Percentiles rank a stretch among this genome's conserved stretches.
Evolutionary conservation across 2,797 vertebrate species (phyloP).

Genomic region (Etheostoma nigrum): DNA sequence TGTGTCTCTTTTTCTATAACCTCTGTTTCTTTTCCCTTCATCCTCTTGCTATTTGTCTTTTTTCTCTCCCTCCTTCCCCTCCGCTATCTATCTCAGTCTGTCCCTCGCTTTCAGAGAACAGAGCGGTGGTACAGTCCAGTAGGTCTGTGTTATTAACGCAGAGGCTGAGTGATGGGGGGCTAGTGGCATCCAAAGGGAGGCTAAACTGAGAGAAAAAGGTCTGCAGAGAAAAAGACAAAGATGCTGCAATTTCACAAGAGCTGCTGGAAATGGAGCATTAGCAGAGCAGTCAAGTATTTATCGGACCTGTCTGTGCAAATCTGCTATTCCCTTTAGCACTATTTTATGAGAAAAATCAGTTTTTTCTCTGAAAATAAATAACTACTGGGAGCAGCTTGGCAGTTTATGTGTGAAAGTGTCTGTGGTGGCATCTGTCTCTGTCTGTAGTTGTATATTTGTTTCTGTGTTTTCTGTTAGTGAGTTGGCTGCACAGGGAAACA

Average conservation of each 20-base stretch:
- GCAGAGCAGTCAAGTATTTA: slow-evolving; percentile 56
- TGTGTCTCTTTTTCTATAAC: slow-evolving; percentile 65
- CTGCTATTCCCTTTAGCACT: slow-evolving; percentile 24
- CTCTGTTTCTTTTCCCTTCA: slow-evolving; percentile 49
- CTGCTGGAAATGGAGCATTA: slow-evolving; percentile 22
- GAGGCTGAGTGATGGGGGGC: slow-evolving; percentile 56
- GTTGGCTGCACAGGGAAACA: slow-evolving; percentile 5
- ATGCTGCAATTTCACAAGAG: slow-evolving; percentile 45
- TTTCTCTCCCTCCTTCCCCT: slow-evolving; percentile 9
- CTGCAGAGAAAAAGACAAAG: slow-evolving; percentile 55
- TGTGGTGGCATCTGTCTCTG: slow-evolving; percentile 43
- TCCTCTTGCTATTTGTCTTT: slow-evolving; percentile 26
- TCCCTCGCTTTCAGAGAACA: slow-evolving; percentile 23
- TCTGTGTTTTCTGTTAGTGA: slow-evolving; percentile 16
- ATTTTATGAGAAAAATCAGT: slow-evolving; percentile 53
- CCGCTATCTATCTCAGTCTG: not conserved
- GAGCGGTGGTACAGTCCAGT: slow-evolving; percentile 13
- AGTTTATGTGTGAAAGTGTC: slow-evolving; percentile 37
- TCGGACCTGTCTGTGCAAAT: slow-evolving; percentile 58
- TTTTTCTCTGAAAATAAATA: slow-evolving; percentile 58
- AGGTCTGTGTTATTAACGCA: slow-evolving; percentile 57
- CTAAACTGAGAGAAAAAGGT: slow-evolving; percentile 51
- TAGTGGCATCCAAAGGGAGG: slow-evolving; percentile 60
- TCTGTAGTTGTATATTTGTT: slow-evolving; percentile 32
- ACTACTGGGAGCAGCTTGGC: slow-evolving; percentile 38